Evolutionary conservation across 2,113 vertebrate species (phyloP), one percentile per base, ranked within the genome.

Genomic region (Jaculus jaculus): DNA sequence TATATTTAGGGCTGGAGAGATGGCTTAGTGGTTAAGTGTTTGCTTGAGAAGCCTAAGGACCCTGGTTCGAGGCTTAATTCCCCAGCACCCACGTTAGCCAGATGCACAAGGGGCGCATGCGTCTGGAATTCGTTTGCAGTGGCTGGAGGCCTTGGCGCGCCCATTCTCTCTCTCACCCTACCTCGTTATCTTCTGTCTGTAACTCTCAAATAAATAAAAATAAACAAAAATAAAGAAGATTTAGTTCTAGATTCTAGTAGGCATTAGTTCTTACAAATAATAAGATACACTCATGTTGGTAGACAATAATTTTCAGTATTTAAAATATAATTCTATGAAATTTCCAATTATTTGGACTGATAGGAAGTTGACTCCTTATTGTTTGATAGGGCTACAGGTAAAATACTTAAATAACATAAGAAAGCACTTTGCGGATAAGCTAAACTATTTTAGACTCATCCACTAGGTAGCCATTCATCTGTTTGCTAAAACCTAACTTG

Each of bases 341-440:
- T 60, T 91, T 92, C 7, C 61, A 80, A 74, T 92, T 92, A 78
- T 10, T 91, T 84, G 73, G 34, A 87, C 4, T 20, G 17, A 42
- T 21, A 39, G 6, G 30, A 93, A 93, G 2, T 60, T 95, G 90
- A 8, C 66, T 42, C 83, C 32, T 94, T 77, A 75, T 54, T 58
- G 84, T 4, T 20, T 93, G 65, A 37, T 83, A 90, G 86, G 2
- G 84, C 1, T 82, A 26, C 37, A 60, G 77, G n/a, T 84, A 32
- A 66, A n/a, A 91, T 65, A 26, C 86, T 95, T 91, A 91, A 82
- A 39, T 42, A 68, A 88, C 12, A 90, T 90, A 81, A 58, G 83
- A 84, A 91, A 71, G 92, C 1, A 89, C 1, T 8, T 93, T 94
- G 77, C 39, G 34, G 69, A 75, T 54, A 58, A 0, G 5, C 16